Base-by-base conservation (phyloP, 2,797 vertebrate species). In the Trichosurus vulpecula region DNA sequence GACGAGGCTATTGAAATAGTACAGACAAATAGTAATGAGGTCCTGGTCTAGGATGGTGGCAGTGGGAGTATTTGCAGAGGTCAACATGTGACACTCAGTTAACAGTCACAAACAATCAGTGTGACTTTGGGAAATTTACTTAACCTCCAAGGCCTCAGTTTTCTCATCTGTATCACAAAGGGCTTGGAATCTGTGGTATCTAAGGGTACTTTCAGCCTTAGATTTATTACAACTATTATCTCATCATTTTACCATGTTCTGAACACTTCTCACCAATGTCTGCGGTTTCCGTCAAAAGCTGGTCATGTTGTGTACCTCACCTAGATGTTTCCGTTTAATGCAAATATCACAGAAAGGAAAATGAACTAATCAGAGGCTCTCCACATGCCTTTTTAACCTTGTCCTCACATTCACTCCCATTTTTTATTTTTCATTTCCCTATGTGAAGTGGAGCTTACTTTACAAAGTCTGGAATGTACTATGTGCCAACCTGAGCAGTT, bases 351-450 rank as follows among this genome's bases (percentile, higher is more conserved):
- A 11, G 30, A 27, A 35, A 35, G 90, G 53, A 54, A 90, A 90
- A 54, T 22, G 30, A 54, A 90, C 10, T 31, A 55, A 87, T 51
- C 53, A 90, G 52, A 90, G 6, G 51, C 0, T 41, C 14, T 91
- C 41, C 41, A 31, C 56, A 92, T 87, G 53, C 12, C 9, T 25
- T 95, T 94, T 94, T 94, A 92, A 74, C 35, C 6, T 92, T 92
- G 57, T 52, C 52, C 95, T 94, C 90, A 11, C 1, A 91, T 56
- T 10, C 30, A 94, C 87, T 11, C 92, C 91, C 16, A 57, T 95
- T 31, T 22, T 41, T 91, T 91, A 47, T 94, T 52, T 96, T 96
- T 97, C 47, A 94, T 93, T 96, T 97, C 92, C 81, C 31, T n/a
- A 30, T 92, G 10, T 92, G 81, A 95, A 31, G 14, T 27, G 13